phyloP scores from a whole-genome alignment of 2,888 invertebrate species.

The Pristionchus arcanus region DNA sequence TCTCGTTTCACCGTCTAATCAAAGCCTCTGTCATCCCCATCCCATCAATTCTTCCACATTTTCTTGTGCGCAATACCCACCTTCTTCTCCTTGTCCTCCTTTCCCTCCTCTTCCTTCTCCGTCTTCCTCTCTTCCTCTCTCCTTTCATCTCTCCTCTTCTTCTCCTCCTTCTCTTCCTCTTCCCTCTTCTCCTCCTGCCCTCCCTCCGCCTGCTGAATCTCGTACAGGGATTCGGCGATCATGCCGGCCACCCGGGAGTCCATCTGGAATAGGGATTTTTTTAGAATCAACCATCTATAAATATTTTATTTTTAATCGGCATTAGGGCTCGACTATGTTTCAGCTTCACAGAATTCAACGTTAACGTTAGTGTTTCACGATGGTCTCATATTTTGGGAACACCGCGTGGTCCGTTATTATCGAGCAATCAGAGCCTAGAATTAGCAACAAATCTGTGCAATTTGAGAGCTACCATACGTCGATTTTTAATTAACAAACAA shows the following conservation, averaged over 20 bases:
- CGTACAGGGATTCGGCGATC: constrained; percentile 78
- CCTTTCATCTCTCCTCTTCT: constrained; percentile 2
- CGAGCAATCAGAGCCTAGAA: too few relatives aligned
- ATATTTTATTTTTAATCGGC: too few relatives aligned
- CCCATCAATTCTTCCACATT: neutral
- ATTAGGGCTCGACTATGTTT: too few relatives aligned
- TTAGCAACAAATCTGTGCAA: too few relatives aligned
- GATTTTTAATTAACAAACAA: too few relatives aligned
- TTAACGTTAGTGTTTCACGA: too few relatives aligned
- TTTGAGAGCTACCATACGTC: too few relatives aligned
- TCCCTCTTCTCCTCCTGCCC: constrained; percentile 41
- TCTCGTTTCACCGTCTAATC: neutral
- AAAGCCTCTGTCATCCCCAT: neutral
- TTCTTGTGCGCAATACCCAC: neutral
- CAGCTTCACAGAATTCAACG: too few relatives aligned
- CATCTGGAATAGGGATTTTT: constrained; percentile 71
- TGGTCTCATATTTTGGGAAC: too few relatives aligned
- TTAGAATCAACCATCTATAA: neutral
- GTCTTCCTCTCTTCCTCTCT: constrained; percentile 34
- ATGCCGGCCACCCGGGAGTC: constrained; percentile 78
- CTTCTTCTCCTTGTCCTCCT: constrained; percentile 23
- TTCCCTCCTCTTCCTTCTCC: constrained; percentile 26
- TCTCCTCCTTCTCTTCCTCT: constrained; percentile 53
- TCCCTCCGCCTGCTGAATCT: constrained; percentile 68
- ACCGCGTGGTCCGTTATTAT: too few relatives aligned